Base-by-base conservation (phyloP, 1,140 invertebrate species). In the Adoxophyes honmai region DNA sequence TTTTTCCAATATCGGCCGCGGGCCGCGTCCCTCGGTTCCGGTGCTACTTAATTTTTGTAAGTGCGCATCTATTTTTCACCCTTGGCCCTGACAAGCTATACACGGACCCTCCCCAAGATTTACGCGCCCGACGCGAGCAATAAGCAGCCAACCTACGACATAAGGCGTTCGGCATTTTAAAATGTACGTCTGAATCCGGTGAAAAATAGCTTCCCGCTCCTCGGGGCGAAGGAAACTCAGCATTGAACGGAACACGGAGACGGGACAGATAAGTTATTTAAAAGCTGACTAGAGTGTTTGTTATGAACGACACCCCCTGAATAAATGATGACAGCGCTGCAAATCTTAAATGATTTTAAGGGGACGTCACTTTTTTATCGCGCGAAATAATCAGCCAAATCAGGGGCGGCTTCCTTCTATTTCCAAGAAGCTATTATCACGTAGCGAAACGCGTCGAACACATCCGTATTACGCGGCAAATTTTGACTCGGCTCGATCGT, bases 21-120 rank as follows among this genome's bases (percentile, higher is more conserved):
- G 11, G n/a, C 48, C 11, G 14, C 48, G 33, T 21, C 36, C 57
- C 59, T 56, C 64, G 44, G 61, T 63, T 59, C 55, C 37, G 59
- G 21, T 28, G 21, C 57, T 76, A 69, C 68, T 78, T 81, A 81
- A 85, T 81, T 78, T 81, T 84, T 79, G 66, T 76, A 78, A 83
- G 71, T 78, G 78, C 75, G 68, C 74, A 74, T 80, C 75, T 78
- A 75, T 78, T 81, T 74, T 69, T 75, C 71, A 73, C 76, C 70
- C 70, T 60, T 70, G 73, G 58, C 56, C 61, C 42, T 37, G 55
- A 54, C 57, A 59, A 52, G 52, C 68, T 70, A 63, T 72, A 62
- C 68, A 66, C 66, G 67, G 60, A 68, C 58, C 62, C 71, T 78
- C 75, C 74, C 64, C 66, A 83, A 85, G 73, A 81, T 80, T 81